These are phyloP conservation scores for Bovichtus variegatus DNA, from an alignment of 2,797 vertebrate genomes.

Conservation along the genomic window DNA sequence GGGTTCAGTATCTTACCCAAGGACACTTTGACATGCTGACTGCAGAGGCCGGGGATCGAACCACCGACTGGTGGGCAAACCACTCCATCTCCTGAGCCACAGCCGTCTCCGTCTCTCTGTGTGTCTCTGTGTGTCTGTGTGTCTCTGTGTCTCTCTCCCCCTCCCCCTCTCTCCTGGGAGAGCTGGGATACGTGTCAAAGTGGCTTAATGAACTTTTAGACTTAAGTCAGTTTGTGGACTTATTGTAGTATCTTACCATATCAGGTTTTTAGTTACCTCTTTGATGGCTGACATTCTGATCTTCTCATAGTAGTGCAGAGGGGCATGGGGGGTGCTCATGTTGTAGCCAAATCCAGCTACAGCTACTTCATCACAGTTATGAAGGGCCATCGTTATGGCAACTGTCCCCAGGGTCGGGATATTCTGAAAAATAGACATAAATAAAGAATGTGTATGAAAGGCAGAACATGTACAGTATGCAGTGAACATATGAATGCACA, in stretches of 20 bases:
- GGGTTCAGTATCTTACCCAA: too few species aligned
- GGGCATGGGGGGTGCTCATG: constrained; percentile 91
- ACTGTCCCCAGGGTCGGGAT: constrained; percentile 95
- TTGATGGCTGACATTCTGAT: constrained; percentile 95
- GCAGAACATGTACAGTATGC: neutral
- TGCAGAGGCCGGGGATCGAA: too few species aligned
- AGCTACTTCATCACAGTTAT: constrained; percentile 96
- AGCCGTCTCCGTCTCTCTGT: too few species aligned
- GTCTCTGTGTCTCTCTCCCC: too few species aligned
- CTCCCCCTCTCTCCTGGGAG: too few species aligned
- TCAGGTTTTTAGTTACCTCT: constrained; percentile 83
- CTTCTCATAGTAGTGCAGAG: constrained; percentile 94
- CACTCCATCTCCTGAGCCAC: too few species aligned
- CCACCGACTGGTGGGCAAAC: too few species aligned
- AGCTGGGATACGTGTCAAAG: neutral
- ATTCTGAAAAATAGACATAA: constrained; percentile 83
- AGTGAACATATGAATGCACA: neutral
- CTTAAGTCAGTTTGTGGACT: neutral
- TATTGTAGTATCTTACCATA: neutral
- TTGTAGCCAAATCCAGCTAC: constrained; percentile 96
- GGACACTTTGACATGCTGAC: too few species aligned
- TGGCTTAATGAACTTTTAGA: neutral
- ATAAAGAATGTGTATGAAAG: neutral
- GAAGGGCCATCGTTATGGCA: constrained; percentile 96
- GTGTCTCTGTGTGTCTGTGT: too few species aligned